Percentiles rank a stretch among this genome's conserved stretches.
phyloP scores from a whole-genome alignment of 1,140 invertebrate genomes.

The Streblospio benedicti region DNA sequence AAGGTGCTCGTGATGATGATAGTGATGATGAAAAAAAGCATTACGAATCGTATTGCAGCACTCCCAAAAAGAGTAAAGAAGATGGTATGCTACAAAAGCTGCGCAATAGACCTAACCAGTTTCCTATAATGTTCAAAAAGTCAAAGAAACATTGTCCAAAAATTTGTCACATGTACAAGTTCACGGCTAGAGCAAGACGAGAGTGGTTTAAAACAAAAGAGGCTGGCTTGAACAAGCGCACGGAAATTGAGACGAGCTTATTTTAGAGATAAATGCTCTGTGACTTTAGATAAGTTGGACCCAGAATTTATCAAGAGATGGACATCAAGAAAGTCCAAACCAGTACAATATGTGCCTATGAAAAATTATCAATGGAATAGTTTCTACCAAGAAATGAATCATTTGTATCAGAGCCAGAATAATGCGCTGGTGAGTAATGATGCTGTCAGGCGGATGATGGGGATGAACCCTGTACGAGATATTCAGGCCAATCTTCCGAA shows the following conservation, averaged over 20 bases:
- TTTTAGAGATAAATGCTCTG: background rate
- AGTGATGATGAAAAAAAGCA: background rate
- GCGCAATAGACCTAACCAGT: background rate
- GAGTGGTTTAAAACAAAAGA: background rate
- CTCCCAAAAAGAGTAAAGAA: background rate
- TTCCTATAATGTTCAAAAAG: background rate
- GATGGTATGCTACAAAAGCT: background rate
- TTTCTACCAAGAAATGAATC: background rate
- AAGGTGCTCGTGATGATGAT: background rate
- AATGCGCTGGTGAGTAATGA: background rate
- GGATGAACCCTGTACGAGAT: too few relatives aligned
- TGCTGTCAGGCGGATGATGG: too few relatives aligned
- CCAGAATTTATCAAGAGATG: too few relatives aligned
- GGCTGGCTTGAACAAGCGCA: background rate
- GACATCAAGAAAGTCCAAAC: background rate
- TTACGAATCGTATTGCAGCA: conserved; percentile 5
- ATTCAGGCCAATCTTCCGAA: too few relatives aligned
- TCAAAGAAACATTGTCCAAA: background rate
- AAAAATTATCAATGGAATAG: background rate
- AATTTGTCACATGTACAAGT: background rate
- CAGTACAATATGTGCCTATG: background rate
- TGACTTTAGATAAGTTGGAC: background rate
- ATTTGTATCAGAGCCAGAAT: background rate
- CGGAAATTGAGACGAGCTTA: background rate
- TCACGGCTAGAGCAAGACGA: background rate